These are phyloP conservation scores for Drosophila gaucha DNA, from an alignment of 2,888 invertebrate species.

Conservation along the genomic window DNA sequence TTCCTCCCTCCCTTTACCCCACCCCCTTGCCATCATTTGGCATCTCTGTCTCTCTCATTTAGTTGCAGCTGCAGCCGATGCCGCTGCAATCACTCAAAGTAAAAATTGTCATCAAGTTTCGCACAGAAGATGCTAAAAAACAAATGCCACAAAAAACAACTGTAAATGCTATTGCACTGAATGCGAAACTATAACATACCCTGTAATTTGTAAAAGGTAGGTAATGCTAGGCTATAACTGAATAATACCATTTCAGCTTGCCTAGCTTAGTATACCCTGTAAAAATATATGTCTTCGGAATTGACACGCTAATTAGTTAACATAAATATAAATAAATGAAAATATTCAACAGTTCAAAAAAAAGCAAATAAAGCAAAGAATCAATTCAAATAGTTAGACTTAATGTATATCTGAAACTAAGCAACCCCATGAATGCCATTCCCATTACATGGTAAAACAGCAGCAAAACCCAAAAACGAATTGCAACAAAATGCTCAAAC, in stretches of 20 bases:
- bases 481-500: conserved; percentile 75
- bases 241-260: neutral
- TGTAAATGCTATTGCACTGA: neutral
- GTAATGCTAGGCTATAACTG: neutral
- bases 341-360: neutral
- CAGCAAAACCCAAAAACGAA: conserved; percentile 57
- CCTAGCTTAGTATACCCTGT: neutral
- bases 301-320: no score
- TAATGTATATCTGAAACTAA: neutral
- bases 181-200: neutral
- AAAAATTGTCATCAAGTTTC: conserved; percentile 66
- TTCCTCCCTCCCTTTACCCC: neutral
- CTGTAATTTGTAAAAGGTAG: neutral
- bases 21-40: neutral
- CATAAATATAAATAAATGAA: no score
- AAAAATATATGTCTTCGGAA: no score
- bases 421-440: neutral
- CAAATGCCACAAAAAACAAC: conserved; percentile 30
- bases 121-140: conserved; percentile 31
- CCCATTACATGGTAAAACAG: conserved; percentile 20
- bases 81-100: conserved; percentile 70
- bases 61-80: conserved; percentile 16
- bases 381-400: neutral
- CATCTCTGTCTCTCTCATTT: neutral
- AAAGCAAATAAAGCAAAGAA: neutral